A percentile compares a stretch with the other conserved stretches of the same genome.
phyloP scores from a whole-genome alignment of 2,888 invertebrate genomes.

The Biston betularia region DNA sequence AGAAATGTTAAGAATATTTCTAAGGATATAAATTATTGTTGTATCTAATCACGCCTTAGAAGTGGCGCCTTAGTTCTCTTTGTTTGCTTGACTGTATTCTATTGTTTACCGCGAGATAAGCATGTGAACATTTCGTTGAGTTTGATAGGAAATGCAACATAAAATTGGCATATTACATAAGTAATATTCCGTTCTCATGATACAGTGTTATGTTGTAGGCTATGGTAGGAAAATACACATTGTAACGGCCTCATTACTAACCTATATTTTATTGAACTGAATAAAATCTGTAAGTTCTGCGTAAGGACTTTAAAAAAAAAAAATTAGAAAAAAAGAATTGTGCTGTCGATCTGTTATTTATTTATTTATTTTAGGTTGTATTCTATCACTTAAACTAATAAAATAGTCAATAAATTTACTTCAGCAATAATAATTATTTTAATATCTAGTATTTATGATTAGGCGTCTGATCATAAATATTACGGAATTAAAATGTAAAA shows the following conservation, averaged over 20 bases:
- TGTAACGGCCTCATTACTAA: conserved; percentile 11
- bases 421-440: no score
- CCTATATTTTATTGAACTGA: conserved; percentile 5
- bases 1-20: not conserved
- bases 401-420: no score
- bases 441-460: no score
- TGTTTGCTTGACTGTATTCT: conserved; percentile 13
- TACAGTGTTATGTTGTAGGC: conserved; percentile 31
- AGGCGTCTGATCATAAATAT: no score
- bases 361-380: no score
- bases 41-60: not conserved
- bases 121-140: conserved; percentile 25
- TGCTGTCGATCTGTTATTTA: no score
- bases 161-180: conserved; percentile 28
- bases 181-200: conserved; percentile 30
- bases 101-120: conserved; percentile 19
- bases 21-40: no score
- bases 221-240: not conserved
- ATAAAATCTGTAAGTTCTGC: not conserved
- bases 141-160: conserved; percentile 33
- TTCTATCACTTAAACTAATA: no score
- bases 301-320: no score
- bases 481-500: no score
- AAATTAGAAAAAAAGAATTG: no score
- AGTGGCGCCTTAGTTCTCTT: not conserved